These are phyloP conservation scores for Noctilio leporinus DNA, from an alignment of 2,113 vertebrate genomes.

Conservation along the genomic window DNA sequence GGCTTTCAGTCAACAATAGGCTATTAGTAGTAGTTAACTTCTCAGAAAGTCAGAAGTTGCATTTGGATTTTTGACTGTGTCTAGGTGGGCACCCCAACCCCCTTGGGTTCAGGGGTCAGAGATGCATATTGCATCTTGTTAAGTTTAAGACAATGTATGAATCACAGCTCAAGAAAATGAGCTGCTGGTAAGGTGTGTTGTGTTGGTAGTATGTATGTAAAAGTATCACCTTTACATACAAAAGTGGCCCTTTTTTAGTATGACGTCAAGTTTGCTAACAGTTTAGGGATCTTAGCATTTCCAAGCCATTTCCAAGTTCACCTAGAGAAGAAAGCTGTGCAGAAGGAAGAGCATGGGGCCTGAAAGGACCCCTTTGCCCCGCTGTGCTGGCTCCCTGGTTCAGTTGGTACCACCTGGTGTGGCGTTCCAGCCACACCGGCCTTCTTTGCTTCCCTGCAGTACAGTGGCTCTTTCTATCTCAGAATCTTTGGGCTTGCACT, in stretches of 20 bases:
- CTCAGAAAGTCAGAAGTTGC: too few species aligned
- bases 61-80: too few species aligned
- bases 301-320: not conserved
- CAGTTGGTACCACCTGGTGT: accelerated
- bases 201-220: too few species aligned
- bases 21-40: too few species aligned
- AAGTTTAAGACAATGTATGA: not conserved
- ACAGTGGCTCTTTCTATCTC: not conserved
- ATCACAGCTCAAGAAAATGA: not conserved
- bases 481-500: not conserved
- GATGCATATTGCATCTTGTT: too few species aligned
- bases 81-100: too few species aligned
- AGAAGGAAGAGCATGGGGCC: accelerated
- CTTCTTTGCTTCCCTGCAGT: not conserved
- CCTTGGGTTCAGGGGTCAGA: too few species aligned
- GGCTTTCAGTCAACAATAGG: too few species aligned
- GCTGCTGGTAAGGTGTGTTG: not conserved
- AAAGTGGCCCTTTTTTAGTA: not conserved
- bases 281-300: not conserved
- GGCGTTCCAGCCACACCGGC: accelerated
- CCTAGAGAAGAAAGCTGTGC: not conserved
- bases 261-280: not conserved
- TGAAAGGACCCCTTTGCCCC: accelerated
- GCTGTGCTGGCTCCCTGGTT: accelerated
- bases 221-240: not conserved